Conservation (phyloP, 2,113 vertebrate species). For the Chionodraco myersi region DNA sequence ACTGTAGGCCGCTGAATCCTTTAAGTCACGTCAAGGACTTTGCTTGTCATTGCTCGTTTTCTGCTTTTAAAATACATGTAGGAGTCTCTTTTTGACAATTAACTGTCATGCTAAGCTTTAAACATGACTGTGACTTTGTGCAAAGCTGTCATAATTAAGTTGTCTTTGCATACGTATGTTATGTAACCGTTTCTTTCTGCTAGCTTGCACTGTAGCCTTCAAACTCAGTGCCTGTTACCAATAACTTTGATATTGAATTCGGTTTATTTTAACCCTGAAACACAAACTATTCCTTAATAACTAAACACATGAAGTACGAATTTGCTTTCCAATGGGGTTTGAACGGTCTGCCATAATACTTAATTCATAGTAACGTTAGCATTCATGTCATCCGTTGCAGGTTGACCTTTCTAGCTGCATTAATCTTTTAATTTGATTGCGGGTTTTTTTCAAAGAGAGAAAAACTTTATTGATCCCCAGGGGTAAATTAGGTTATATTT, state of each 20-base stretch:
- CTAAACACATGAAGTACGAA: fast-evolving
- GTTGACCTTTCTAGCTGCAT: neutral
- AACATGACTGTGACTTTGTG: neutral
- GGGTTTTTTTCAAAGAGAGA: too few species aligned
- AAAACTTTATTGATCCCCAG: too few species aligned
- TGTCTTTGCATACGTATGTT: neutral
- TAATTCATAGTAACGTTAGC: neutral
- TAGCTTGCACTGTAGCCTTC: slow-evolving; percentile 3
- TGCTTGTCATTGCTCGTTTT: slow-evolving; percentile 60
- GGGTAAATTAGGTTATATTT: too few species aligned
- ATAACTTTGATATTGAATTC: fast-evolving
- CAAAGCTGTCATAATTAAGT: too few species aligned
- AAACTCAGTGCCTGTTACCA: neutral
- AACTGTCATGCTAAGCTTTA: neutral
- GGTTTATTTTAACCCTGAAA: neutral
- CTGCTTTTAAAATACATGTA: neutral
- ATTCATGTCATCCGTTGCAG: too few species aligned
- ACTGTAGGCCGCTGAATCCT: slow-evolving; percentile 47
- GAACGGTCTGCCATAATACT: fast-evolving
- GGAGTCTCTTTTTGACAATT: neutral
- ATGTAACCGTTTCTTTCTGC: neutral
- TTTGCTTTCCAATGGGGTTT: neutral
- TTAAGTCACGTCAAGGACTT: slow-evolving; percentile 83
- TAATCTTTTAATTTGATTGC: neutral
- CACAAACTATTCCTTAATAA: fast-evolving